These are phyloP conservation scores for Plotosus lineatus DNA, from an alignment of 2,113 vertebrate species.

Conservation along the genomic window DNA sequence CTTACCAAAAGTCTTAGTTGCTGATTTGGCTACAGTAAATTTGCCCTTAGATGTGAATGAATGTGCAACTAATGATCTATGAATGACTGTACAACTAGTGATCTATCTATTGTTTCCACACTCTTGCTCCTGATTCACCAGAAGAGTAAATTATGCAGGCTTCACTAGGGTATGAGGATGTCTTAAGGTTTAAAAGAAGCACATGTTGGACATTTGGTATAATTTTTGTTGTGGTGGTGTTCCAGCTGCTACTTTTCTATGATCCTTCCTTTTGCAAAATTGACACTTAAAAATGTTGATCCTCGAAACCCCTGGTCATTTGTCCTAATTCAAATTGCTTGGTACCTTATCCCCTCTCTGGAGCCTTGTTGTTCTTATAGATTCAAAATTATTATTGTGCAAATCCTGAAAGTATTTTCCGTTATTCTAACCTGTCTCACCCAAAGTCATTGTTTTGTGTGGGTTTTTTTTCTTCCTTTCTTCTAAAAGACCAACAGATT, in stretches of 20 bases:
- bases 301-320: not conserved
- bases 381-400: not conserved
- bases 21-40: not conserved
- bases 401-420: not conserved
- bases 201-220: constrained; percentile 12
- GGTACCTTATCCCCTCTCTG: not conserved
- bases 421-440: not conserved
- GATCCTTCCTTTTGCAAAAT: not conserved
- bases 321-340: not conserved
- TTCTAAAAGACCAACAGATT: not conserved
- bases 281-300: not conserved
- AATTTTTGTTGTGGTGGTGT: not conserved
- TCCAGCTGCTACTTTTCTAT: not conserved
- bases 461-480: too few relatives aligned
- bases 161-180: not conserved
- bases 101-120: too few relatives aligned
- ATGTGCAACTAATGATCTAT: not conserved
- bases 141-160: not conserved
- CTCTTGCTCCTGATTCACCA: too few relatives aligned
- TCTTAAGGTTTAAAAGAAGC: constrained; percentile 5
- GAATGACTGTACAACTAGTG: not conserved
- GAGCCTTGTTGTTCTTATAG: not conserved
- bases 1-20: not conserved
- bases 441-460: not conserved
- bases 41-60: not conserved